Conservation (phyloP, 2,797 vertebrate species). For the Eupleurogrammus muticus region DNA sequence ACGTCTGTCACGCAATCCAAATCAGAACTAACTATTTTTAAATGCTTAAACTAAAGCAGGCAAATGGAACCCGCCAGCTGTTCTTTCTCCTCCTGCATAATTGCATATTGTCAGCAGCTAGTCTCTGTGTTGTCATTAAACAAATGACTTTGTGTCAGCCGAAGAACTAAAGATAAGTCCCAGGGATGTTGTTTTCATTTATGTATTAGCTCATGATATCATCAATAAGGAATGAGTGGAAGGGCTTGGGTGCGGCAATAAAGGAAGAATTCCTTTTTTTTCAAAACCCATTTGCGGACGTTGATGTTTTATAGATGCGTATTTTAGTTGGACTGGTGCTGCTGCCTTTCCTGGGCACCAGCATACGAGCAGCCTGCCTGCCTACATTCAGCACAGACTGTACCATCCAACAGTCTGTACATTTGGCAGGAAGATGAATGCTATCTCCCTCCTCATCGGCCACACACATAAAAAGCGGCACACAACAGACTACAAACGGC, state of each 20-base stretch:
- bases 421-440: constrained; percentile 63
- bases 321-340: constrained; percentile 39
- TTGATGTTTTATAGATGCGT: constrained; percentile 54
- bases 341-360: constrained; percentile 28
- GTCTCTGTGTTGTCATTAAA: constrained; percentile 36
- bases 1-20: neutral
- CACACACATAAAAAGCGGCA: constrained; percentile 21
- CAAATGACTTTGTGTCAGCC: constrained; percentile 34
- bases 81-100: constrained; percentile 15
- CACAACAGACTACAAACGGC: constrained; percentile 29
- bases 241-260: constrained; percentile 27
- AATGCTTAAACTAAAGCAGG: constrained; percentile 14
- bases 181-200: constrained; percentile 27
- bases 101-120: constrained; percentile 22
- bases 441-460: constrained; percentile 33
- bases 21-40: neutral
- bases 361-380: constrained; percentile 51
- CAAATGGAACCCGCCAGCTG: constrained; percentile 31
- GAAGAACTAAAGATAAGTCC: constrained; percentile 24
- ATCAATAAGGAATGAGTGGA: constrained; percentile 24
- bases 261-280: constrained; percentile 33
- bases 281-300: constrained; percentile 47
- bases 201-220: constrained; percentile 29
- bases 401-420: constrained; percentile 58
- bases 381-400: constrained; percentile 57